These are phyloP conservation scores for Heliothis peltigera DNA, from an alignment of 2,888 invertebrate genomes.

Conservation along the genomic window DNA sequence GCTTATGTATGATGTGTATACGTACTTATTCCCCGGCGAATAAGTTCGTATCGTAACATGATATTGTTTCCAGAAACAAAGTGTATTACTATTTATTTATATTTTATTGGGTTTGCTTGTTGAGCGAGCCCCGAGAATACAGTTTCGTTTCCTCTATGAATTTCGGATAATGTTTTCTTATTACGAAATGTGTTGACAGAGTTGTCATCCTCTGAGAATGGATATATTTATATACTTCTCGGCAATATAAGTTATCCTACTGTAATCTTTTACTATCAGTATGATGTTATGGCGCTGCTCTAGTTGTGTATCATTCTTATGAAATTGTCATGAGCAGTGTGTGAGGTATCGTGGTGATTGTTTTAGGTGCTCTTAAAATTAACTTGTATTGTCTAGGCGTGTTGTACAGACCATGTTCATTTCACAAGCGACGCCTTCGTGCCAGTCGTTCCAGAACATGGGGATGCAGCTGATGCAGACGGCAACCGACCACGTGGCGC, in stretches of 20 bases:
- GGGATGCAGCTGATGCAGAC: conserved; percentile 92
- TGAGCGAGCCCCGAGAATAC: conserved; percentile 22
- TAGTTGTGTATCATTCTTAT: no score
- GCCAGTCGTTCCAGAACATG: conserved; percentile 94
- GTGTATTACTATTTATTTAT: conserved; percentile 48
- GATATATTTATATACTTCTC: conserved; percentile 16
- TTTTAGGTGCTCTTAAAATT: no score
- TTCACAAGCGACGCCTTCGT: conserved; percentile 91
- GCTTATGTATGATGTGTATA: conserved; percentile 16
- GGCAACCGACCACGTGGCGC: conserved; percentile 92
- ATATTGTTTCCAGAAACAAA: conserved; percentile 32
- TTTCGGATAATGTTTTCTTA: conserved; percentile 49
- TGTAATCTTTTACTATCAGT: conserved; percentile 25
- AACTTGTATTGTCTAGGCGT: neutral
- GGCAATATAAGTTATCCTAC: conserved; percentile 16
- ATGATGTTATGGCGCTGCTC: conserved; percentile 25
- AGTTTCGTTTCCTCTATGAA: conserved; percentile 46
- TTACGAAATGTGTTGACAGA: conserved; percentile 42
- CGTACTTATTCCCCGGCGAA: conserved; percentile 6
- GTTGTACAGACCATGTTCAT: conserved; percentile 90
- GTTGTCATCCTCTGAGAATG: conserved; percentile 19
- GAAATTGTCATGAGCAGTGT: neutral
- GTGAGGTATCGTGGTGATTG: no score
- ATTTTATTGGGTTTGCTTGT: conserved; percentile 19
- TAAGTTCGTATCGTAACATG: conserved; percentile 19